Conservation (phyloP, 2,888 invertebrate genomes). For the Agonopterix arenella region DNA sequence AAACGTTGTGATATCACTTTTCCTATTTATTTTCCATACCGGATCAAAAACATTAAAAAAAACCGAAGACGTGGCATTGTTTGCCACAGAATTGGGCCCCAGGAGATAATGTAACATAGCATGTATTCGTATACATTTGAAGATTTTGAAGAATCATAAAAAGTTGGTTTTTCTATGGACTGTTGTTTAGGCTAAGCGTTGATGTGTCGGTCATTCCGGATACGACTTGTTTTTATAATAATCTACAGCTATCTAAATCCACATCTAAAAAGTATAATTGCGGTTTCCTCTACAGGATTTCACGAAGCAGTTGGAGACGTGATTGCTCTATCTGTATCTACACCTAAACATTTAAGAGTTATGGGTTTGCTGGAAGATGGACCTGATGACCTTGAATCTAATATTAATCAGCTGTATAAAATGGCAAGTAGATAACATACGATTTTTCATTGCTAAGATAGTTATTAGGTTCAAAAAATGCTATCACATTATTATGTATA, state of each 20-base stretch:
- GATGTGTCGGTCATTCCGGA: not conserved
- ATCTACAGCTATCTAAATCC: not conserved
- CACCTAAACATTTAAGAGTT: constrained; percentile 82
- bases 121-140: not conserved
- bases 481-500: not conserved
- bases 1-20: too few relatives aligned
- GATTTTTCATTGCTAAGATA: not conserved
- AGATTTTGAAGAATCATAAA: not conserved
- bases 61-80: too few relatives aligned
- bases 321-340: constrained; percentile 81
- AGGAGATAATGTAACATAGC: not conserved
- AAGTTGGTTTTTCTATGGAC: not conserved
- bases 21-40: too few relatives aligned
- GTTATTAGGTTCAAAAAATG: not conserved
- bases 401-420: constrained; percentile 80
- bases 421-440: constrained; percentile 59
- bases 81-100: not conserved
- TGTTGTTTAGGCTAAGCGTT: not conserved
- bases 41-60: too few relatives aligned
- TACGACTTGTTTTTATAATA: not conserved
- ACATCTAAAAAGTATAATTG: not conserved
- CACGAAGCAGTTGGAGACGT: constrained; percentile 87
- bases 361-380: constrained; percentile 80
- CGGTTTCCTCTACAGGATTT: constrained; percentile 65
- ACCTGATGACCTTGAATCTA: constrained; percentile 77